A percentile compares a stretch with the other conserved stretches of the same genome.
These are phyloP conservation scores for Acanthis flammea DNA, from an alignment of 2,797 vertebrate genomes.

Conservation along the genomic window DNA sequence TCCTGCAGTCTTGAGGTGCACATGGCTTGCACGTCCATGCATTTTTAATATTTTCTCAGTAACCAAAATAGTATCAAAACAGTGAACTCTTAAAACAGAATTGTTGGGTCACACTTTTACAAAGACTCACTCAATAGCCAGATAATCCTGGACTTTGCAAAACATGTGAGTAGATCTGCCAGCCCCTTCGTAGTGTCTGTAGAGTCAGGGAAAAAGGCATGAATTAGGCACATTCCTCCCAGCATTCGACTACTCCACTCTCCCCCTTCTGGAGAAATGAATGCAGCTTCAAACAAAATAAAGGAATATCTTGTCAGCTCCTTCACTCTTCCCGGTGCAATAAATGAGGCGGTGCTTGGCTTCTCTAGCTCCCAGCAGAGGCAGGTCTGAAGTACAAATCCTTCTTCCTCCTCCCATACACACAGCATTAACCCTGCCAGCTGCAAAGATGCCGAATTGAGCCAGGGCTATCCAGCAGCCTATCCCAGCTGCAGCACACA, in stretches of 20 bases:
- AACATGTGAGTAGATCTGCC: not conserved
- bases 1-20: not conserved
- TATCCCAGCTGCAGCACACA: fast-evolving
- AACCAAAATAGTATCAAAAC: not conserved
- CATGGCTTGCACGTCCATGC: not conserved
- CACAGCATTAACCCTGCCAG: not conserved
- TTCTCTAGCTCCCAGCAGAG: not conserved
- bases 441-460: not conserved
- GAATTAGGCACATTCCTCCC: not conserved
- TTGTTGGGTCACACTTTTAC: not conserved
- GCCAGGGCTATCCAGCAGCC: not conserved
- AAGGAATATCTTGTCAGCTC: not conserved
- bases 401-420: not conserved
- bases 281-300: constrained; percentile 3
- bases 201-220: not conserved
- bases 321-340: not conserved
- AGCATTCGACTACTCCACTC: not conserved
- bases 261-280: constrained; percentile 62
- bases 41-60: not conserved
- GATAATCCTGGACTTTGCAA: not conserved
- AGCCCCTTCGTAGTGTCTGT: not conserved
- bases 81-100: not conserved
- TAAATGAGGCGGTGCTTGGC: not conserved
- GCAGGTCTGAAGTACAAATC: not conserved
- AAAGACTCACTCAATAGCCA: not conserved